These are phyloP conservation scores for Actinernus sp. DNA, from an alignment of 92 coral and sea anemone species.

Conservation along the genomic window DNA sequence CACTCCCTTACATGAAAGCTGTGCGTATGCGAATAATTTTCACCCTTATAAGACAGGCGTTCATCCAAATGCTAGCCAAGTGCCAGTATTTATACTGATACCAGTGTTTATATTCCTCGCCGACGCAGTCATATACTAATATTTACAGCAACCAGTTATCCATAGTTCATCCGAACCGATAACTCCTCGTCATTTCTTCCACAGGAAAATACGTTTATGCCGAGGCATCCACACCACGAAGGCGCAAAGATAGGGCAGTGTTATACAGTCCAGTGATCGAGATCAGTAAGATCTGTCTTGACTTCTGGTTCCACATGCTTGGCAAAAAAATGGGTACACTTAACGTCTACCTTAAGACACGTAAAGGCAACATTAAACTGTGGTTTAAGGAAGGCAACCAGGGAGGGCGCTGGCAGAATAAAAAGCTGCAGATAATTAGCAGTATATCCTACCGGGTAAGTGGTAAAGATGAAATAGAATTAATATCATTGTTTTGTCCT, in stretches of 20 bases:
- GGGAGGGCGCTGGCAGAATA: slow-evolving; percentile 65
- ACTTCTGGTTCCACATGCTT: slow-evolving; percentile 79
- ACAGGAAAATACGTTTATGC: slow-evolving; percentile 74
- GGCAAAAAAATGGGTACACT: slow-evolving; percentile 74
- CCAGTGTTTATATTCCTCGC: too few species aligned
- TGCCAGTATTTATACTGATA: too few species aligned
- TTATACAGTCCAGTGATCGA: slow-evolving; percentile 64
- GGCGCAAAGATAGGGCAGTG: slow-evolving; percentile 56
- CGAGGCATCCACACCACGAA: slow-evolving; percentile 80
- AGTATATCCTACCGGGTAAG: slow-evolving; percentile 45
- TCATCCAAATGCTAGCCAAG: too few species aligned
- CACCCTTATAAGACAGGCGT: too few species aligned
- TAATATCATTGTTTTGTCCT: too few species aligned
- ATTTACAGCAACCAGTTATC: too few species aligned
- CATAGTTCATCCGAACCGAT: too few species aligned
- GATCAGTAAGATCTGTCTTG: slow-evolving; percentile 54
- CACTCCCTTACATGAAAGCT: too few species aligned
- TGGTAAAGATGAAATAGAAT: too few species aligned
- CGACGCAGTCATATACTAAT: too few species aligned
- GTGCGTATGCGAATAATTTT: too few species aligned
- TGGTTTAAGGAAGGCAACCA: slow-evolving; percentile 75
- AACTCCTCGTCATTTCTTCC: not conserved
- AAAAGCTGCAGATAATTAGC: slow-evolving; percentile 32
- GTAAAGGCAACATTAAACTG: slow-evolving; percentile 32
- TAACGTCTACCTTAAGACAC: slow-evolving; percentile 38